Conservation (phyloP, 2,797 vertebrate species). For the Molothrus ater region DNA sequence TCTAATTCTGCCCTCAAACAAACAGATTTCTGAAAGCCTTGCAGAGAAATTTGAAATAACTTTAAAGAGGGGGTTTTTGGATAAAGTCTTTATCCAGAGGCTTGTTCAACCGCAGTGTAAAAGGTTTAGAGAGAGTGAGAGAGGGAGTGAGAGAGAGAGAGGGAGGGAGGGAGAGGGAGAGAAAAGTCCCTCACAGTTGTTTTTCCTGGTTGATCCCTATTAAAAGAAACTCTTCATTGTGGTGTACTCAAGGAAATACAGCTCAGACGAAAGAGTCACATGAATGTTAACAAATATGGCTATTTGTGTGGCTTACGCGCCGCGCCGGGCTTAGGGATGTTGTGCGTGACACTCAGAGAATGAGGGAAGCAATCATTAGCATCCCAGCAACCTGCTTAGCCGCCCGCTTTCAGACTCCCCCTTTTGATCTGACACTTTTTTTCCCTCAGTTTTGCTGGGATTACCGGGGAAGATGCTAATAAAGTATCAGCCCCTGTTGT, state of each 20-base stretch:
- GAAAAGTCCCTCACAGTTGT: constrained; percentile 88
- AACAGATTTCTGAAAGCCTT: constrained; percentile 99
- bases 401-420: constrained; percentile 57
- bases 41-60: constrained; percentile 99
- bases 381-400: constrained; percentile 74
- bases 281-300: constrained; percentile 73
- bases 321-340: constrained; percentile 71
- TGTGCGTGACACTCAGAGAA: constrained; percentile 71
- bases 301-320: constrained; percentile 76
- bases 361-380: constrained; percentile 77
- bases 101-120: constrained; percentile 95
- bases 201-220: constrained; percentile 83
- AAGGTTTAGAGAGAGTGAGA: constrained; percentile 85
- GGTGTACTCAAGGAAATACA: constrained; percentile 72
- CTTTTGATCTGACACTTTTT: constrained; percentile 65
- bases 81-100: constrained; percentile 93
- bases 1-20: constrained; percentile 99
- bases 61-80: constrained; percentile 93
- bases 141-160: constrained; percentile 60
- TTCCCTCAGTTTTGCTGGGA: constrained; percentile 59
- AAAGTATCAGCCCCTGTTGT: constrained; percentile 40
- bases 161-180: constrained; percentile 72
- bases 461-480: constrained; percentile 62
- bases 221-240: constrained; percentile 81
- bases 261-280: constrained; percentile 65